Evolutionary conservation across 2,888 invertebrate species (phyloP).

Genomic region (Andrena camellia): DNA sequence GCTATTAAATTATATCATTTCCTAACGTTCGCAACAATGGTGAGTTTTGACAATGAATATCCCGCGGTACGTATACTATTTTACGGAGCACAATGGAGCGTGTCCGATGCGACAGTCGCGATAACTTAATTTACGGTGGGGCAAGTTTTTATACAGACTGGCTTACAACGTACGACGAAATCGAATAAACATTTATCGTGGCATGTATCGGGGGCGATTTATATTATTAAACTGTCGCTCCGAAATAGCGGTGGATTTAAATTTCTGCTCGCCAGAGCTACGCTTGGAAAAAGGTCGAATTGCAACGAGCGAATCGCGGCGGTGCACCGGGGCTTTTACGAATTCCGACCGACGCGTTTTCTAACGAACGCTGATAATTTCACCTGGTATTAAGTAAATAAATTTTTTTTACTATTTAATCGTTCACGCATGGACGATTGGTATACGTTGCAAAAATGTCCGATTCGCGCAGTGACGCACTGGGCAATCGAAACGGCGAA

Average conservation of each 20-base stretch:
- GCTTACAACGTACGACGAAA: conserved; percentile 11
- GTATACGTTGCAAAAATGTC: background rate
- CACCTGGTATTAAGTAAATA: background rate
- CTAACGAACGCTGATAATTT: conserved; percentile 26
- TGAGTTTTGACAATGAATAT: background rate
- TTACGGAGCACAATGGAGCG: background rate
- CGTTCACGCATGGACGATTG: background rate
- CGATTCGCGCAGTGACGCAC: background rate
- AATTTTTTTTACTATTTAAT: background rate
- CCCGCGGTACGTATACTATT: background rate
- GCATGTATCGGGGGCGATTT: background rate
- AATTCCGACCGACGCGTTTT: background rate
- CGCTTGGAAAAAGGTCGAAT: background rate
- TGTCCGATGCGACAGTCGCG: background rate
- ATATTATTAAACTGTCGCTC: conserved; percentile 24
- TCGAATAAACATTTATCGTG: conserved; percentile 30
- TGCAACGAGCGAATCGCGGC: background rate
- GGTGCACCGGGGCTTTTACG: background rate
- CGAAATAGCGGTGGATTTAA: conserved; percentile 16
- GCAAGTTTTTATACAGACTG: background rate
- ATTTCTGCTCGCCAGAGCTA: background rate
- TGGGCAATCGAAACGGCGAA: background rate
- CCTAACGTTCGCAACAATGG: too few relatives aligned
- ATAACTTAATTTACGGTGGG: background rate
- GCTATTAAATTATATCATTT: too few relatives aligned